Base-by-base conservation (phyloP, 1,140 invertebrate species). In the Carposina sasakii region DNA sequence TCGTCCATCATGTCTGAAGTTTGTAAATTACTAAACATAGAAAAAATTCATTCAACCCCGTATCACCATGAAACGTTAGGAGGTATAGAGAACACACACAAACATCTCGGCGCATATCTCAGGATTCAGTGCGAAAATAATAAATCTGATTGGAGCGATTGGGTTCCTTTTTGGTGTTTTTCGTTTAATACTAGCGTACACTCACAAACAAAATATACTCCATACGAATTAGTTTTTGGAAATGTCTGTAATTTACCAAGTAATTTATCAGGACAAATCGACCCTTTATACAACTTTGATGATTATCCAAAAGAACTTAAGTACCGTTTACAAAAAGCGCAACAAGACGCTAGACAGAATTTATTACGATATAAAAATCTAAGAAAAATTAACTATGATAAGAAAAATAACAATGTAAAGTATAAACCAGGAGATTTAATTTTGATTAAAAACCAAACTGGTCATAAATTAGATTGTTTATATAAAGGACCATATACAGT, bases 141-240 rank as follows among this genome's bases (percentile, higher is more conserved):
- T 16, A 10, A 20, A 36, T 12, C 22, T 13, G 6, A 12, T 6
- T 24, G 45, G 33, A 47, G 2, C 13, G 2, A 36, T 12, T 36
- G 31, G 31, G 12, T 36, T 10, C 21, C 21, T 1, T 34, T 5
- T 37, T 47, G 21, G 33, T 17, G 24, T 16, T 34, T 36, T 34
- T 8, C 3, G 3, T 47, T 10, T 24, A 34, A 22, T 24, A 23
- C 12, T 33, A 31, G 19, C 12, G 30, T 45, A 21, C 28, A 45
- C 34, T n/a, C 28, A 2, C 9, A 9, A 1, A 33, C 43, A 4
- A 31, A 45, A 22, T 45, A 45, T 24, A 33, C 43, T 1, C 43
- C 43, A 17, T 45, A 20, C 17, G 43, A 45, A 34, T 2, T 34
- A 4, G 43, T 45, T 6, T 45, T 45, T 33, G 43, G 30, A 5